Evolutionary conservation across 1,140 invertebrate species (phyloP), one percentile per base, ranked within the genome.

Genomic region (Lysiphlebus fabarum): DNA sequence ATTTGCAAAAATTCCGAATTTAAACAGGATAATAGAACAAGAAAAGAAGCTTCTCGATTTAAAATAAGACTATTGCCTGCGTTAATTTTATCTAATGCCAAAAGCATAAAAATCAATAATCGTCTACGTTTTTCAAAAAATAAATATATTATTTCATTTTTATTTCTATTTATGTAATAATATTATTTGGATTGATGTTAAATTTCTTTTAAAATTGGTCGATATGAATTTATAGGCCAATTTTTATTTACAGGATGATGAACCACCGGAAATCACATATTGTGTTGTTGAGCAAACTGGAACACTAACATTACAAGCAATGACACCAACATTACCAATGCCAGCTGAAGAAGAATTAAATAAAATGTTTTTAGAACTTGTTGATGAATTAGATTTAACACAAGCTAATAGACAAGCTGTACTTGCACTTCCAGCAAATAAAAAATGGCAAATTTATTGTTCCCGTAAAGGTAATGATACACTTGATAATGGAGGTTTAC

Each of bases 361-460:
- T 79, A 87, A 87, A 54, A 95, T 93, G 81, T 97, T 97, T 80
- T 88, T 92, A 5, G 94, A 96, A 76, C 84, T 96, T 53, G 93
- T 97, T 72, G 94, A 96, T 70, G 95, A 98, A 77, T 79, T 97
- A 56, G 95, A 96, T 77, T 79, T 98, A 62, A 94, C 94, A 58
- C 92, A 92, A 44, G 86, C 92, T 7, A 96, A 97, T 79, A 90
- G 93, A 73, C 90, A 92, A 62, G 90, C 93, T 6, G 94, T 98
- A 87, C 85, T 96, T 73, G 91, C 87, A 69, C 81, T 98, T 57
- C 92, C 93, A 4, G 85, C 91, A 0, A 91, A 95, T 67, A 98
- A 98, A 81, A 98, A 97, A 80, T 97, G 95, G 94, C 95, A 96
- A 81, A 95, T 97, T 67, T 97, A 96, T 79, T 96, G 93, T 79